Evolutionary conservation across 2,113 vertebrate species (phyloP).

Genomic region (Pituophis catenifer): DNA sequence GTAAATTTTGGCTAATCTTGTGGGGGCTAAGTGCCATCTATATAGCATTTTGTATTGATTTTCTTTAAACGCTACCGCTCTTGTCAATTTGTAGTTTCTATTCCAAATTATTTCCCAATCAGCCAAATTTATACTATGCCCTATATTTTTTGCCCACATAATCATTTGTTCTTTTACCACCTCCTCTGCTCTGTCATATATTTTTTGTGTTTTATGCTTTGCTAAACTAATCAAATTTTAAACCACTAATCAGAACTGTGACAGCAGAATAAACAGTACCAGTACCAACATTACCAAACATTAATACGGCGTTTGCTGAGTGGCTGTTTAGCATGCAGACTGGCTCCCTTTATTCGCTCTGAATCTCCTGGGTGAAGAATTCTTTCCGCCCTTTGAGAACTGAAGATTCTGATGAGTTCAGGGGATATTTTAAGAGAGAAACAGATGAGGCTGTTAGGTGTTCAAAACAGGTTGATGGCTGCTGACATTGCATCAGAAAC

Average conservation of each 20-base stretch:
- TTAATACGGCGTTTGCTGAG: background rate
- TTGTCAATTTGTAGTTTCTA: no score
- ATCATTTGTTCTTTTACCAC: no score
- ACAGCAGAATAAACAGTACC: background rate
- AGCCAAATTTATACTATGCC: no score
- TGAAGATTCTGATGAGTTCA: background rate
- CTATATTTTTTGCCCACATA: no score
- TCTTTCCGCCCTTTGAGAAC: background rate
- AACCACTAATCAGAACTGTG: background rate
- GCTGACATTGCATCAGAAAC: slow-evolving; percentile 31
- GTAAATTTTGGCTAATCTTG: no score
- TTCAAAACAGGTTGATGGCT: slow-evolving; percentile 15
- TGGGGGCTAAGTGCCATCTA: no score
- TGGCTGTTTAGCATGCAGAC: background rate
- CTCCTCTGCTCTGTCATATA: background rate
- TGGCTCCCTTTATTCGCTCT: background rate
- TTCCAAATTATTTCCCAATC: no score
- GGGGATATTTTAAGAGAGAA: background rate
- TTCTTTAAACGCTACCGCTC: no score
- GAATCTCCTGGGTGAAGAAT: background rate
- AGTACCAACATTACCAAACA: background rate
- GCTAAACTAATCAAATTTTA: background rate
- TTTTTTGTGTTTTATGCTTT: background rate
- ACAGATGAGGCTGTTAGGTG: slow-evolving; percentile 6
- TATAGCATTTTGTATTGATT: no score